These are phyloP conservation scores for Gobionotothen gibberifrons DNA, from an alignment of 2,797 vertebrate genomes.

Conservation along the genomic window DNA sequence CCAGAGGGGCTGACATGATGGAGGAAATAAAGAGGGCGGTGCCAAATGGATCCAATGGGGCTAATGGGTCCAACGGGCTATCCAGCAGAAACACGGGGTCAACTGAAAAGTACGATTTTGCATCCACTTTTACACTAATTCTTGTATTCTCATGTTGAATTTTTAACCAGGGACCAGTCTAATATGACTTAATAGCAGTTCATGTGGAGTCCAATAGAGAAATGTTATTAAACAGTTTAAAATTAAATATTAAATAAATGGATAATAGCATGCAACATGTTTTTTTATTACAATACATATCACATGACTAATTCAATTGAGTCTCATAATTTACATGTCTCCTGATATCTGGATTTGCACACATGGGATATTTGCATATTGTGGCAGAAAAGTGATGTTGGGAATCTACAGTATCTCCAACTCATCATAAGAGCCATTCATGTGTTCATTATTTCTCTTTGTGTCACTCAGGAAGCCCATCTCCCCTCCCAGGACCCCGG, in stretches of 20 bases:
- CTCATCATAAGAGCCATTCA: not conserved
- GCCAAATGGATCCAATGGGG: slow-evolving; percentile 83
- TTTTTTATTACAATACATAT: not conserved
- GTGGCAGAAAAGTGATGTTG: not conserved
- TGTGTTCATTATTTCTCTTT: slow-evolving; percentile 9
- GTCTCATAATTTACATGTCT: not conserved
- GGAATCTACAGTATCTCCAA: not conserved
- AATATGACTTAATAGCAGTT: not conserved
- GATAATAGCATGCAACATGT: not conserved
- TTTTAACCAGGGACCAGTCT: not conserved
- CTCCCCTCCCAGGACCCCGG: slow-evolving; percentile 91
- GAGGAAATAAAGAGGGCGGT: slow-evolving; percentile 88
- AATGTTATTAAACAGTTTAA: not conserved
- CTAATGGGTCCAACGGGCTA: slow-evolving; percentile 82
- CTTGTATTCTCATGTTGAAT: not conserved
- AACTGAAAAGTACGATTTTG: slow-evolving; percentile 77
- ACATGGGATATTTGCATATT: not conserved
- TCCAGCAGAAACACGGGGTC: slow-evolving; percentile 63
- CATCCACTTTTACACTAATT: not conserved
- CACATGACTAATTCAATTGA: too few species aligned
- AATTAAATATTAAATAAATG: not conserved
- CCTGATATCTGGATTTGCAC: not conserved
- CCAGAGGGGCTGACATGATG: slow-evolving; percentile 88
- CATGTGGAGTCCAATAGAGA: not conserved
- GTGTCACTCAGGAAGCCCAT: slow-evolving; percentile 83